phyloP scores from a whole-genome alignment of 2,113 vertebrate species.

The Trogon melanurus region DNA sequence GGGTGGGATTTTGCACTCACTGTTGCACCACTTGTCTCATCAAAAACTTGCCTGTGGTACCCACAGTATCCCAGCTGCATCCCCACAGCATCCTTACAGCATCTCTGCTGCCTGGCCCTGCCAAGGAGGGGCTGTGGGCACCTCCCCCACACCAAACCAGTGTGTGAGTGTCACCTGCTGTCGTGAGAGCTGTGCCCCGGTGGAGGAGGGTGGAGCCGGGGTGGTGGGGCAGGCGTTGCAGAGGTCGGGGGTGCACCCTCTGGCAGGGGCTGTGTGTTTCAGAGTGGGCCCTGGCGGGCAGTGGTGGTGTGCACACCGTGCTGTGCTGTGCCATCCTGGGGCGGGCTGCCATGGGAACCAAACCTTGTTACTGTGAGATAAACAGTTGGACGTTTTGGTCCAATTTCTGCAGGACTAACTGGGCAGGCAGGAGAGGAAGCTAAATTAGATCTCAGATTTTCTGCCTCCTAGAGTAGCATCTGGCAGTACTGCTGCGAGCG shows the following conservation, averaged over 20 bases:
- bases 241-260: not conserved
- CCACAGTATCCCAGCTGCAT: not conserved
- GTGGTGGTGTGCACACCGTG: accelerated
- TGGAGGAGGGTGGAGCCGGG: not conserved
- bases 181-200: accelerated
- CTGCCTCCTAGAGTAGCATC: not conserved
- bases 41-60: not conserved
- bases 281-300: not conserved
- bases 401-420: slow-evolving; percentile 32
- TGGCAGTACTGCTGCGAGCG: not conserved
- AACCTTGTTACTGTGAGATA: slow-evolving; percentile 27
- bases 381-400: slow-evolving; percentile 57
- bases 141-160: accelerated
- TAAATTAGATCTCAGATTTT: slow-evolving; percentile 49
- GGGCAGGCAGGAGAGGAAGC: slow-evolving; percentile 36
- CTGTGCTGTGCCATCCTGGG: not conserved
- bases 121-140: not conserved
- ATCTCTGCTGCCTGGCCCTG: accelerated
- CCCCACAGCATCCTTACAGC: not conserved
- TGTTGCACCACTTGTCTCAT: not conserved
- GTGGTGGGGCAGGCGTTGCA: accelerated
- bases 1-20: accelerated
- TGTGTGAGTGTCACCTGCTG: not conserved
- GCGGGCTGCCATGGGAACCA: slow-evolving; percentile 60
- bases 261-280: not conserved